These are phyloP conservation scores for Boleophthalmus pectinirostris DNA, from an alignment of 2,113 vertebrate species.

Conservation along the genomic window DNA sequence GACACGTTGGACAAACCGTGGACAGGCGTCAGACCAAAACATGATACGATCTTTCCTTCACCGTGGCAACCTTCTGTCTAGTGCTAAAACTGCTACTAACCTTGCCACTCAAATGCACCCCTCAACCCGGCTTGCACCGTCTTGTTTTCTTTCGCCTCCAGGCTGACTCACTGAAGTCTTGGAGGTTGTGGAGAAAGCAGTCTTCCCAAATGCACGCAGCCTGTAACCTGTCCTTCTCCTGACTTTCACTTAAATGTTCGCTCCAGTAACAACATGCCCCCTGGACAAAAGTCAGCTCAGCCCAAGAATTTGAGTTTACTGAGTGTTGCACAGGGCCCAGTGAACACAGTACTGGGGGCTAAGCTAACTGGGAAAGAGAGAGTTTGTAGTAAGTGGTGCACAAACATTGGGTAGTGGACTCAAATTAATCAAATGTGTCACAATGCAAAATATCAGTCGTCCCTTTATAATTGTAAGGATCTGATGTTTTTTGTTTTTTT, in stretches of 20 bases:
- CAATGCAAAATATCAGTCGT: too few species aligned
- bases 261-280: constrained; percentile 15
- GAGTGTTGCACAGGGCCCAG: not conserved
- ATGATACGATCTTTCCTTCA: constrained; percentile 68
- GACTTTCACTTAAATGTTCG: constrained; percentile 13
- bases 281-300: constrained; percentile 1
- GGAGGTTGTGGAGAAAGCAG: constrained; percentile 24
- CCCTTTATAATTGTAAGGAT: too few species aligned
- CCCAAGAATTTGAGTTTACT: not conserved
- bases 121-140: constrained; percentile 23
- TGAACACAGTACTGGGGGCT: not conserved
- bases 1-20: constrained; percentile 52
- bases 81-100: constrained; percentile 24
- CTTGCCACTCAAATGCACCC: constrained; percentile 18
- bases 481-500: too few species aligned
- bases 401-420: not conserved
- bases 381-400: not conserved
- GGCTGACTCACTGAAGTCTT: constrained; percentile 16
- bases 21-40: constrained; percentile 44
- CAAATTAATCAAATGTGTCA: too few species aligned
- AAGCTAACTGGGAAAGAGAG: not conserved
- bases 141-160: constrained; percentile 36
- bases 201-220: constrained; percentile 22
- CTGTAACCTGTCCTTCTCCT: not conserved
- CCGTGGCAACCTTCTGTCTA: constrained; percentile 33